Evolutionary conservation across 1,140 invertebrate species (phyloP), one percentile per base, ranked within the genome.

Genomic region (Pseudomyrmex cubaensis): DNA sequence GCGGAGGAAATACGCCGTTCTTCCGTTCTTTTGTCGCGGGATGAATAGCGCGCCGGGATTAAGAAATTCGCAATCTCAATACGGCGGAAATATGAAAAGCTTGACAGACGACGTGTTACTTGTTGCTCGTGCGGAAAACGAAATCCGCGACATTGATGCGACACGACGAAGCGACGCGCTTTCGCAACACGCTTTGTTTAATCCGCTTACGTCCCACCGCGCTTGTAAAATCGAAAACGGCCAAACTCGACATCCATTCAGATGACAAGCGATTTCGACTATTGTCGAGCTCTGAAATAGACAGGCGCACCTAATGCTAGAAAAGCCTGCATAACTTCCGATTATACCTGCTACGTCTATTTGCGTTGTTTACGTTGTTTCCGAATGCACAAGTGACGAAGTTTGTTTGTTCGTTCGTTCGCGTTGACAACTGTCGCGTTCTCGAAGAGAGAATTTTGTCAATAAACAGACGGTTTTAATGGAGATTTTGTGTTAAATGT

Each of bases 131-230:
- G n/a, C 17, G 12, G 9, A 56, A 56, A 25, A 35, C 25, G 59
- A 67, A 77, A 77, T 77, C 35, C 25, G n/a, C 62, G 48, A 35
- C 15, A 46, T 35, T 57, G 72, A 15, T 15, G 48, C 13, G 62
- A 20, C 17, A 56, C 13, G 3, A 35, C 70, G 13, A 20, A 13
- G 25, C 13, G 3, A 35, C 70, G 13, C 25, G 25, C 52, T 54
- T 67, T 17, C 35, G 56, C 48, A 48, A 74, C 35, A 62, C 46
- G 57, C 17, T 77, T 77, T 67, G 75, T 69, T 77, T 77, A 77
- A 77, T 77, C 75, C 75, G 63, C 75, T 77, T 77, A 77, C 35
- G 52, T 67, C 17, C n/a, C 62, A 25, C 25, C 62, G 25, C 62
- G 25, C 48, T 67, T 77, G 75, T 77, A 77, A 77, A 77, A 77